A percentile compares a stretch with the other conserved stretches of the same genome.
These are phyloP conservation scores for Thryonomys swinderianus DNA, from an alignment of 2,113 vertebrate species.

Conservation along the genomic window DNA sequence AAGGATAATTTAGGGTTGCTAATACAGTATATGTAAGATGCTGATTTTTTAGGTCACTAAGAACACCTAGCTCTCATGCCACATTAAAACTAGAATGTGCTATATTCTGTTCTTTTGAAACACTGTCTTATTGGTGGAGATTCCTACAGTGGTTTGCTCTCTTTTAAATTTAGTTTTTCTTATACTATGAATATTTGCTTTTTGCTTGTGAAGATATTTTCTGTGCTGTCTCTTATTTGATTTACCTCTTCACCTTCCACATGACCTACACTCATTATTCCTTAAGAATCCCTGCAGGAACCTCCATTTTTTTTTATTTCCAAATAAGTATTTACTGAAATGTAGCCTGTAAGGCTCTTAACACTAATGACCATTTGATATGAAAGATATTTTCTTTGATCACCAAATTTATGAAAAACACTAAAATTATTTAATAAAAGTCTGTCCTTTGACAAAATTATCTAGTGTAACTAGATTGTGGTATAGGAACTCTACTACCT, in stretches of 20 bases:
- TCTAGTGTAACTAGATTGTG: neutral
- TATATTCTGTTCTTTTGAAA: neutral
- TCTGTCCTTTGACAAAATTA: slow-evolving; percentile 27
- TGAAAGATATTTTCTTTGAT: neutral
- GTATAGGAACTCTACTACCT: neutral
- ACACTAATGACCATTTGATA: slow-evolving; percentile 23
- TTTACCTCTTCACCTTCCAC: neutral
- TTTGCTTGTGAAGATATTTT: too few species aligned
- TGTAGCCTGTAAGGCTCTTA: neutral
- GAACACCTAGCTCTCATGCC: neutral
- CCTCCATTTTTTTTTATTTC: neutral
- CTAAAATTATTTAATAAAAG: slow-evolving; percentile 10
- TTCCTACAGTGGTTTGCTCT: neutral
- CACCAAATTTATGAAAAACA: neutral
- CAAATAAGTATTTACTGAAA: neutral
- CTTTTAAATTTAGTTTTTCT: neutral
- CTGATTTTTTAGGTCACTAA: neutral
- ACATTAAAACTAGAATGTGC: neutral
- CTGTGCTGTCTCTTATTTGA: neutral
- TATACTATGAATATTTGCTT: neutral
- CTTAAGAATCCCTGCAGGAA: neutral
- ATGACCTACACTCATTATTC: neutral
- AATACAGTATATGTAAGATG: neutral
- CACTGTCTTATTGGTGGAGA: neutral
- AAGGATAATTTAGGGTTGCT: neutral